A percentile compares a stretch with the other conserved stretches of the same genome.
Evolutionary conservation across 1,140 invertebrate species (phyloP).

Genomic region (Cecropterus lyciades): DNA sequence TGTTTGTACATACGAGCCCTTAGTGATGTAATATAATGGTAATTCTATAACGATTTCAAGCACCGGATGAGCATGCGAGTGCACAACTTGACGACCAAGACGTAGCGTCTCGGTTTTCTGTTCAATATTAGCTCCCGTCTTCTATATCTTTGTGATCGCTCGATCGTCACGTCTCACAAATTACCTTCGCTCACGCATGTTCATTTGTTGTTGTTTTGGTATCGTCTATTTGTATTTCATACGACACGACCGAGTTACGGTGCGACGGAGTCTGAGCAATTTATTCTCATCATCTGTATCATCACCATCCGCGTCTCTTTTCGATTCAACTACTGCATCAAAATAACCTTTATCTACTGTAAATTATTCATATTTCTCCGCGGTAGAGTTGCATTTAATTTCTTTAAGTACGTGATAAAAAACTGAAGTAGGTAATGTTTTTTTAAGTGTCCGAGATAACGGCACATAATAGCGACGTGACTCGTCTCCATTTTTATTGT

Average conservation of each 20-base stretch:
- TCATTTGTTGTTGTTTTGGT: constrained; percentile 72
- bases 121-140: constrained; percentile 9
- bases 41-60: constrained; percentile 44
- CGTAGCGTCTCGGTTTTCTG: constrained; percentile 16
- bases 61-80: constrained; percentile 76
- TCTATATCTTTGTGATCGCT: constrained; percentile 22
- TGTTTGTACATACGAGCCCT: constrained; percentile 63
- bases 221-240: constrained; percentile 68
- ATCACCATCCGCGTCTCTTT: constrained; percentile 38
- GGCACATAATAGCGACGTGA: constrained; percentile 14
- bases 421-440: constrained; percentile 5
- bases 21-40: constrained; percentile 53
- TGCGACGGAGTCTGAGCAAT: constrained; percentile 63
- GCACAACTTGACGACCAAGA: constrained; percentile 46
- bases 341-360: too few species aligned
- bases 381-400: not conserved
- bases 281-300: constrained; percentile 32
- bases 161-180: constrained; percentile 26
- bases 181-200: constrained; percentile 67
- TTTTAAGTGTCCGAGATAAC: constrained; percentile 20
- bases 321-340: too few species aligned
- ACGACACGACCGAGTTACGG: constrained; percentile 52
- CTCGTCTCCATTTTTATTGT: constrained; percentile 29
- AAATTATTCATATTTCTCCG: not conserved
- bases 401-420: not conserved